phyloP scores from a whole-genome alignment of 1,140 invertebrate genomes.

The Hycleus cichorii region DNA sequence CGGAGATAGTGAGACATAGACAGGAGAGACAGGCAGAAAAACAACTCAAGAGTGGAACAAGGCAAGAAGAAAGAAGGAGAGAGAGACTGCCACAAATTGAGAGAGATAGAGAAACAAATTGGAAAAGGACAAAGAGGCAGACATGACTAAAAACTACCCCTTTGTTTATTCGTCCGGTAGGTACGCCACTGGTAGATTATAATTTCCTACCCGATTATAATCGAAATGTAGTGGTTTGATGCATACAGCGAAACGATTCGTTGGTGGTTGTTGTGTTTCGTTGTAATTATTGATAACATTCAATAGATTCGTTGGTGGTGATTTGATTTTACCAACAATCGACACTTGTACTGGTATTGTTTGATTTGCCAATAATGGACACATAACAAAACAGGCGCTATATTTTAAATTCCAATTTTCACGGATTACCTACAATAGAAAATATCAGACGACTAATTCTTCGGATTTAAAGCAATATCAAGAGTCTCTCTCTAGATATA shows the following conservation, averaged over 20 bases:
- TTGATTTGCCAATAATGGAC: conserved; percentile 55
- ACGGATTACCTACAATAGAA: conserved; percentile 59
- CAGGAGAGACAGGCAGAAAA: too few relatives aligned
- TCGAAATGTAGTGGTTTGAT: conserved; percentile 89
- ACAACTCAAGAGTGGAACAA: too few relatives aligned
- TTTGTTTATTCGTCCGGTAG: too few relatives aligned
- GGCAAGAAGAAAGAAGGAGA: too few relatives aligned
- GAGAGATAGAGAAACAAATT: too few relatives aligned
- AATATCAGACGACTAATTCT: too few relatives aligned
- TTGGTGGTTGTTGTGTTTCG: conserved; percentile 30
- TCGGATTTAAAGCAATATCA: too few relatives aligned
- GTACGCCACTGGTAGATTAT: background rate
- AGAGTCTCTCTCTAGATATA: too few relatives aligned
- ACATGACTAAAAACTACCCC: too few relatives aligned
- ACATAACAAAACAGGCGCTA: conserved; percentile 83
- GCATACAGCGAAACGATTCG: conserved; percentile 67
- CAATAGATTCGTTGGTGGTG: conserved; percentile 56
- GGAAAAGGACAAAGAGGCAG: too few relatives aligned
- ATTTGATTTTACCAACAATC: conserved; percentile 52
- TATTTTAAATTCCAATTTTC: conserved; percentile 94
- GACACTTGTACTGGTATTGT: conserved; percentile 61
- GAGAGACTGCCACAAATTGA: too few relatives aligned
- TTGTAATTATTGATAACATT: conserved; percentile 47
- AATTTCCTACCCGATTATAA: conserved; percentile 61
- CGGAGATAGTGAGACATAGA: too few relatives aligned